Evolutionary conservation across 1,140 invertebrate genomes (phyloP), one percentile per base, ranked within the genome.

Genomic region (Ditylenchus dipsaci): DNA sequence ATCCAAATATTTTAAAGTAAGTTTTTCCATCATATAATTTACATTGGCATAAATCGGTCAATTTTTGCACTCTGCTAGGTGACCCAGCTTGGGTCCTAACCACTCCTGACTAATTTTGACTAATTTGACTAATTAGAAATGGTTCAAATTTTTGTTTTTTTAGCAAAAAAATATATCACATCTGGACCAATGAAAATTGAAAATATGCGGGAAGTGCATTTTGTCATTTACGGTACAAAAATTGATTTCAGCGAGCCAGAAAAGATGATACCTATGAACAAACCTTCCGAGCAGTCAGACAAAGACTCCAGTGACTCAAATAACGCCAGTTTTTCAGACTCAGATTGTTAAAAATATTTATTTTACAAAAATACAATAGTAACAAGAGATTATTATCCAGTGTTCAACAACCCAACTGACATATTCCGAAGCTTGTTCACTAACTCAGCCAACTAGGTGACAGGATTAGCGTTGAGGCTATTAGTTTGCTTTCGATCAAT

Each of bases 361-460:
- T 58, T 21, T 58, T 11, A 21, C 9, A 8, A 19, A 19, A 19
- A 19, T 11, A 19, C 21, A 11, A 21, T 58, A 19, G 21, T 26
- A 11, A 21, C 26, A 21, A 58, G 9, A 38, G 33, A 38, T 38
- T 38, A 38, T 38, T 38, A 38, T 38, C 33, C 33, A 3, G 33
- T 5, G 33, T 11, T 5, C 11, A 3, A 38, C 33, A 11, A 38
- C 11, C 33, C 33, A 38, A 38, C 33, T 38, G 11, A 38, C 11
- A 38, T 38, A 38, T 38, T 38, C 11, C 3, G 3, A 5, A 38
- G 3, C 3, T 3, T 38, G 33, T 11, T 53, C 1, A 53, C 15
- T 67, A 67, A 23, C 67, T 76, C 11, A 78, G 67, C 69, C 72
- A 78, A 63, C 69, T 72, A 30, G 78, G 78, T 38, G 78, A 81